A percentile compares a stretch with the other conserved stretches of the same genome.
Conservation (phyloP, 2,113 vertebrate species). For the Ptychochromis oligacanthus region DNA sequence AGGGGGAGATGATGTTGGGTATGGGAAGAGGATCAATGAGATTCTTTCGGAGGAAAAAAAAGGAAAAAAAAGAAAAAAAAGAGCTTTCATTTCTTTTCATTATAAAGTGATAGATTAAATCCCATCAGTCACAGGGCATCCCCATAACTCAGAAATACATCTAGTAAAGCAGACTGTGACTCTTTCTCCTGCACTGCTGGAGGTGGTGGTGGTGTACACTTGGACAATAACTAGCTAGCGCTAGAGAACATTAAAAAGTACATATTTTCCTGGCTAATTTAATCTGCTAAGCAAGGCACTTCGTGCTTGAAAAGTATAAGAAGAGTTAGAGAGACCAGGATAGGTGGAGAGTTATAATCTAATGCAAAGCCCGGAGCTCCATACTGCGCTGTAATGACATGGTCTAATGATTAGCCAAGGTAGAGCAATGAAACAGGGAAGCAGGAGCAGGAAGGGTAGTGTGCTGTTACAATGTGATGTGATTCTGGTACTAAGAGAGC, state of each 20-base stretch:
- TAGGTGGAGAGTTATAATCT: conserved; percentile 40
- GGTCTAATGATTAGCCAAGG: conserved; percentile 51
- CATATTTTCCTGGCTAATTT: conserved; percentile 43
- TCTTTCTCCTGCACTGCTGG: neutral
- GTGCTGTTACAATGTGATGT: conserved; percentile 13
- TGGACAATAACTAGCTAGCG: neutral
- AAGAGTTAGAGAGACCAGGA: neutral
- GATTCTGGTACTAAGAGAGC: neutral
- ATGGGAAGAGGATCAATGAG: conserved; percentile 51
- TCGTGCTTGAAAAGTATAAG: conserved; percentile 18
- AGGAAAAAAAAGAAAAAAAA: too few species aligned
- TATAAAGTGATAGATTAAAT: conserved; percentile 64
- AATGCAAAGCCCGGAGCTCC: conserved; percentile 52
- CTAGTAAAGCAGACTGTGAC: neutral
- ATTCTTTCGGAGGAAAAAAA: conserved; percentile 60
- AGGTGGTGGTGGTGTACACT: neutral
- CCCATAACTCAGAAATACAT: conserved; percentile 8
- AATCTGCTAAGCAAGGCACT: conserved; percentile 42
- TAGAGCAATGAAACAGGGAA: conserved; percentile 39
- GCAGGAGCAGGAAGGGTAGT: conserved; percentile 24
- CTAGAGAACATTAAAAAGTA: neutral
- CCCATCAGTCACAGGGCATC: conserved; percentile 43
- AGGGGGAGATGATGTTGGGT: neutral
- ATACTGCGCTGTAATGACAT: conserved; percentile 65
- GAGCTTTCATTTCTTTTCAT: conserved; percentile 60